Conservation (phyloP, 2,113 vertebrate genomes). For the Todiramphus chloris region DNA sequence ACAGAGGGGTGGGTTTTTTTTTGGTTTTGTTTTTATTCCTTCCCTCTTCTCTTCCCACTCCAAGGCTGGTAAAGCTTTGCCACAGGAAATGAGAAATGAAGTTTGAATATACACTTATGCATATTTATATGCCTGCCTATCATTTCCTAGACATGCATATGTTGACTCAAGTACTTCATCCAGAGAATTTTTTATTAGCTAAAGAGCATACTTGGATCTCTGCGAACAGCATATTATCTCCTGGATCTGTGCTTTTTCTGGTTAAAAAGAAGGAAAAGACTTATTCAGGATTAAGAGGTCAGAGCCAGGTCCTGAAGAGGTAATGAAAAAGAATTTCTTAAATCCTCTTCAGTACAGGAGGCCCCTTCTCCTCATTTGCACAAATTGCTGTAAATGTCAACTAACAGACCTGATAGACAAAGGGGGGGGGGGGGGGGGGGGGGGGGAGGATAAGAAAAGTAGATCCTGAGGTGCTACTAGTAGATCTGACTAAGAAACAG, state of each 20-base stretch:
- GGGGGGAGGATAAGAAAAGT: background rate
- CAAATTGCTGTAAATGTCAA: background rate
- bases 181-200: background rate
- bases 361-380: background rate
- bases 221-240: background rate
- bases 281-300: background rate
- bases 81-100: slow-evolving; percentile 39
- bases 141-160: background rate
- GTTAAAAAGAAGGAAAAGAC: background rate
- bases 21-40: background rate
- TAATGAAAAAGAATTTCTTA: background rate
- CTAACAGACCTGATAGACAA: background rate
- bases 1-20: background rate
- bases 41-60: background rate
- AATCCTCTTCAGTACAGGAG: background rate
- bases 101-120: background rate
- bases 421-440: background rate
- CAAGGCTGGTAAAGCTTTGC: background rate
- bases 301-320: background rate
- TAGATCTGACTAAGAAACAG: background rate
- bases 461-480: background rate
- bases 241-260: background rate
- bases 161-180: background rate
- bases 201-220: background rate
- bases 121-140: slow-evolving; percentile 5